Base-by-base conservation (phyloP, 2,797 vertebrate species). In the Rhinatrema bivittatum region DNA sequence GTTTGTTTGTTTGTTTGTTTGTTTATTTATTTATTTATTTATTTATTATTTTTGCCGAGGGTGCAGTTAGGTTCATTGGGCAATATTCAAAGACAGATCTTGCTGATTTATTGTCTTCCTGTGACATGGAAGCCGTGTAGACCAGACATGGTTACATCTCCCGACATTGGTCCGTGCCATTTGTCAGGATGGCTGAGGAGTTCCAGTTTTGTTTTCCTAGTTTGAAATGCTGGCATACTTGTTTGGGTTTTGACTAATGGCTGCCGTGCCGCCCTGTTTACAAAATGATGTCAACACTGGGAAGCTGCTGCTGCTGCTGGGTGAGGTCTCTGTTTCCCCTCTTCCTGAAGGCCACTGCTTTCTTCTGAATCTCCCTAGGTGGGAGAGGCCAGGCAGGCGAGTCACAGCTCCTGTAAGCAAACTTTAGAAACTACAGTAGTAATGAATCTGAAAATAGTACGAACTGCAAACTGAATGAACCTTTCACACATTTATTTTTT, bases 181-280 rank as follows among this genome's bases (percentile, higher is more conserved):
- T 18, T 32, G 20, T 56, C 18, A 32, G 48, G 53, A 26, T 6
- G 3, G 12, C 43, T 35, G 19, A 15, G 21, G 13, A 34, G n/a
- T 43, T 53, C 14, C 46, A 9, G 36, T 19, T 26, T 43, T 36
- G 13, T 9, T 5, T 29, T 56, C 40, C 27, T 50, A 7, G 1
- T 38, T 42, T 16, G 32, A 17, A 8, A 2, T 46, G 17, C 43
- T 58, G 40, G 45, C 1, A 47, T 55, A 38, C 25, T 44, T 61
- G 27, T 74, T 67, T 72, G 36, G 42, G 26, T 66, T 65, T 56
- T 55, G 39, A 53, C 31, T 62, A 65, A 50, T 49, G 41, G 42
- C 45, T 3, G 12, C 47, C 39, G 39, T 46, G 25, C 23, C 30
- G 20, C 39, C 28, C 9, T 58, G 21, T 65, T 68, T 64, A 40